Conservation (phyloP, 2,113 vertebrate species). For the Galbula dea region DNA sequence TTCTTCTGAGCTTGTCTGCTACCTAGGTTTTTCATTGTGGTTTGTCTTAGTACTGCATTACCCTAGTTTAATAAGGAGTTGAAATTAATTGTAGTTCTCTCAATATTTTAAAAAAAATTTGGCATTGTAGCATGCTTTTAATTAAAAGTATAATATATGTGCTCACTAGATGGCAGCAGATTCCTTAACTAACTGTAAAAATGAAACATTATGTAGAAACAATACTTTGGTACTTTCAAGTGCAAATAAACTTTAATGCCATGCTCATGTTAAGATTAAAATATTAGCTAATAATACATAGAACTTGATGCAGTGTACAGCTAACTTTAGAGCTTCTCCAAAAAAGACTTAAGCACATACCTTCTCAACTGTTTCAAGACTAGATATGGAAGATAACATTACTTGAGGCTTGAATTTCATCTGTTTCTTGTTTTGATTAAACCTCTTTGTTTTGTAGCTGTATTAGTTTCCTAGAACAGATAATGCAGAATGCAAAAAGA, state of each 20-base stretch:
- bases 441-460: not conserved
- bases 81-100: not conserved
- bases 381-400: not conserved
- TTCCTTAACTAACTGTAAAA: slow-evolving; percentile 2
- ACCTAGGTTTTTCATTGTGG: not conserved
- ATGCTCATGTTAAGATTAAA: not conserved
- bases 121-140: not conserved
- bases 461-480: not conserved
- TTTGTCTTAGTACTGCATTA: not conserved
- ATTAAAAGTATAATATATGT: not conserved
- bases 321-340: not conserved
- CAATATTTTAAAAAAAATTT: not conserved
- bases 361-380: not conserved
- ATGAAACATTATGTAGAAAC: not conserved
- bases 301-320: not conserved
- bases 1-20: not conserved
- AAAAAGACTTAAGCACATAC: not conserved
- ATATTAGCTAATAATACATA: not conserved
- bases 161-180: slow-evolving; percentile 67
- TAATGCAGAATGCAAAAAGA: not conserved
- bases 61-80: not conserved
- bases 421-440: not conserved
- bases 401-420: not conserved
- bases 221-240: not conserved
- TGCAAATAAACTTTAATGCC: not conserved